A percentile compares a stretch with the other conserved stretches of the same genome.
phyloP scores from a whole-genome alignment of 1,140 invertebrate species.

The Cydia amplana region DNA sequence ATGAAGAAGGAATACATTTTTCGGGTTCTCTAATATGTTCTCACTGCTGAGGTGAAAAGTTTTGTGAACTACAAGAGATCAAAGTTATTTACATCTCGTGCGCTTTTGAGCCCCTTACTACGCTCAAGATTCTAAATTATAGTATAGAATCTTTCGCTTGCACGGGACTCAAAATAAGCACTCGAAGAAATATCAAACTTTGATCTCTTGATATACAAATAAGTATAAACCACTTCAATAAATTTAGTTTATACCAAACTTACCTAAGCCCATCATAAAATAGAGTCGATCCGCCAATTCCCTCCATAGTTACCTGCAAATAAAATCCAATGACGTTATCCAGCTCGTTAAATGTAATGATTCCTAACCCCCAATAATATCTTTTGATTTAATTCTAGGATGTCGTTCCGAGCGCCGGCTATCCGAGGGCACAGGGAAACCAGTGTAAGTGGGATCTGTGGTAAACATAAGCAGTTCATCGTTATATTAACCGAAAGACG shows the following conservation, averaged over 20 bases:
- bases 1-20: no score
- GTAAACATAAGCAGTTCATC: not conserved
- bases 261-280: conserved; percentile 4
- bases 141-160: no score
- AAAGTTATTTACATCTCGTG: no score
- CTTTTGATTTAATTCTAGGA: conserved; percentile 15
- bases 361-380: conserved; percentile 22
- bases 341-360: conserved; percentile 28
- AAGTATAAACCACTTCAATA: not conserved
- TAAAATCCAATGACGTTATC: conserved; percentile 13
- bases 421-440: not conserved
- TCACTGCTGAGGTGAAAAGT: no score
- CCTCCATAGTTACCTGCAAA: conserved; percentile 24
- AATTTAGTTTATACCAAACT: not conserved
- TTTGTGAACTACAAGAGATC: no score
- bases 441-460: not conserved
- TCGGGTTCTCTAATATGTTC: no score
- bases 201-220: no score
- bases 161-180: no score
- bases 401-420: not conserved
- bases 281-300: not conserved
- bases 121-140: no score
- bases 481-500: no score
- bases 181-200: no score
- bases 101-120: no score